A percentile compares a stretch with the other conserved stretches of the same genome.
Evolutionary conservation across 2,113 vertebrate species (phyloP).

Genomic region (Anas platyrhynchos): DNA sequence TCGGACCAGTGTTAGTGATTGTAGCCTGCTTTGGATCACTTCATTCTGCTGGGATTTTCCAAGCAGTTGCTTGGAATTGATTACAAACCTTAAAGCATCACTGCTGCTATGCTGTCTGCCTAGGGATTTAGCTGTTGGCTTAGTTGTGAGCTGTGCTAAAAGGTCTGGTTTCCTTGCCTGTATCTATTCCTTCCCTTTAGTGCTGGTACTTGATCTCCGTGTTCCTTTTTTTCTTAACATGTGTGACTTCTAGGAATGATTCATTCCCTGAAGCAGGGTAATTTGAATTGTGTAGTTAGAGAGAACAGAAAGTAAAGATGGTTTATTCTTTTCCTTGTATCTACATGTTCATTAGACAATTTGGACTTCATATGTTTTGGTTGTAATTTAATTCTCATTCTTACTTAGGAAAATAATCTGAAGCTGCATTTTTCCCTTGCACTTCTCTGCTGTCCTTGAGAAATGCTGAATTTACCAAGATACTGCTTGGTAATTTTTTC

Average conservation of each 20-base stretch:
- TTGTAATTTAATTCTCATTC: not conserved
- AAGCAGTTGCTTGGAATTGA: conserved; percentile 42
- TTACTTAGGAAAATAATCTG: not conserved
- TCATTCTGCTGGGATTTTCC: conserved; percentile 46
- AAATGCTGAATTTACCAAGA: not conserved
- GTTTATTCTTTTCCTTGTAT: not conserved
- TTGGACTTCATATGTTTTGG: not conserved
- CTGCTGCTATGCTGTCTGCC: conserved; percentile 31
- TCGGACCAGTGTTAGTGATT: conserved; percentile 12
- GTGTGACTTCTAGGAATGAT: not conserved
- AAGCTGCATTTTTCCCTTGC: not conserved
- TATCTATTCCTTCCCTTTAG: not conserved
- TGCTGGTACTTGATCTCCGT: not conserved
- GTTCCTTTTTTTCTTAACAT: not conserved
- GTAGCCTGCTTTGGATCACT: conserved; percentile 20
- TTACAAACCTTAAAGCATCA: conserved; percentile 54
- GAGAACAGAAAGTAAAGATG: not conserved
- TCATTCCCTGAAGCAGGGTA: not conserved
- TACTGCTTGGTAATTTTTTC: not conserved
- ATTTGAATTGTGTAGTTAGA: not conserved
- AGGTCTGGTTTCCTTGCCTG: conserved; percentile 21
- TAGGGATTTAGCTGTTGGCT: conserved; percentile 51
- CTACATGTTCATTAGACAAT: not conserved
- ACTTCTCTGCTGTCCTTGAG: not conserved
- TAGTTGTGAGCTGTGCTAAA: conserved; percentile 5